These are phyloP conservation scores for Sarcophaga bullata DNA, from an alignment of 1,140 invertebrate genomes.

Conservation along the genomic window DNA sequence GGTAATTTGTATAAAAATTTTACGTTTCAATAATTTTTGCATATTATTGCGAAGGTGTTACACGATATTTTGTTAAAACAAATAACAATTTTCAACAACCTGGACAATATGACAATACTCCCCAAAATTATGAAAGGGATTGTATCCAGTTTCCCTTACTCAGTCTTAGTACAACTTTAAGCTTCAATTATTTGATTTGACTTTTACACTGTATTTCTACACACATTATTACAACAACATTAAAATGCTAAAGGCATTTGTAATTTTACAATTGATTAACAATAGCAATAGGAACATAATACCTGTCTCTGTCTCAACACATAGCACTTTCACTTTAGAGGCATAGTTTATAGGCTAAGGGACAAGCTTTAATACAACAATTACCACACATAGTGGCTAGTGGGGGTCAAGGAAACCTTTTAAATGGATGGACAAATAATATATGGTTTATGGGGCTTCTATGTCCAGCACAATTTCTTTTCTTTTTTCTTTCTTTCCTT, in stretches of 20 bases:
- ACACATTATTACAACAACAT: not conserved
- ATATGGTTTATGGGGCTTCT: constrained; percentile 22
- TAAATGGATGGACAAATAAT: too few relatives aligned
- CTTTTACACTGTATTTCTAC: not conserved
- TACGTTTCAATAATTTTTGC: constrained; percentile 34
- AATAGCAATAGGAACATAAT: not conserved
- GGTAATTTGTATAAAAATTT: constrained; percentile 34
- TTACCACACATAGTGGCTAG: not conserved
- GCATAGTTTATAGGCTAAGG: not conserved
- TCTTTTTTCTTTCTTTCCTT: not conserved
- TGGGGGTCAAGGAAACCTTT: constrained; percentile 35
- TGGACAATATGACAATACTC: constrained; percentile 1
- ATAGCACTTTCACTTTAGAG: constrained; percentile 27
- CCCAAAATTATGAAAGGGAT: constrained; percentile 3
- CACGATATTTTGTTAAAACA: constrained; percentile 26
- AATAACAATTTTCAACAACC: constrained; percentile 34
- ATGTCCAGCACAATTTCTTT: not conserved
- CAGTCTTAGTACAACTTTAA: too few relatives aligned
- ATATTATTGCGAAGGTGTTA: constrained; percentile 29
- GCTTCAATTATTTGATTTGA: too few relatives aligned
- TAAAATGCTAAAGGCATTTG: not conserved
- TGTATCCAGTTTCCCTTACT: not conserved
- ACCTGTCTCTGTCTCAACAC: not conserved
- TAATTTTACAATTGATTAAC: constrained; percentile 35
- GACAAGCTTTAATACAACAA: too few relatives aligned